Evolutionary conservation across 1,140 invertebrate genomes (phyloP).

Genomic region (Magallana gigas): DNA sequence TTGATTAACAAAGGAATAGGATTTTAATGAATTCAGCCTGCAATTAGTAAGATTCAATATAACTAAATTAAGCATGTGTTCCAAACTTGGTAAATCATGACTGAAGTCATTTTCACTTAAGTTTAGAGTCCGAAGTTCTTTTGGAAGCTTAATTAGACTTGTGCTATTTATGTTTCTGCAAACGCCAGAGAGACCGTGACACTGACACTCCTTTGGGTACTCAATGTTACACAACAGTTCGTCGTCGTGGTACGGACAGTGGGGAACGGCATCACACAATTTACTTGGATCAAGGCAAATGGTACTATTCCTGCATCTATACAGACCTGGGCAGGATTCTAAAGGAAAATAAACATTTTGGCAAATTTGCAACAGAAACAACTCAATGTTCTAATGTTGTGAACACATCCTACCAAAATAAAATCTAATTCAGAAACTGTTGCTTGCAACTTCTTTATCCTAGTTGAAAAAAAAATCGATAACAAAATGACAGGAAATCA

Average conservation of each 20-base stretch:
- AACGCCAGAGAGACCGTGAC: conserved; percentile 36
- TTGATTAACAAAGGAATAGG: not conserved
- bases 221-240: conserved; percentile 51
- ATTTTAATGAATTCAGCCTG: not conserved
- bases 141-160: not conserved
- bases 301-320: conserved; percentile 42
- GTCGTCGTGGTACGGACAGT: conserved; percentile 60
- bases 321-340: conserved; percentile 44
- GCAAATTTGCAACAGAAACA: no score
- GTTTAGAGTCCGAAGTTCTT: conserved; percentile 23
- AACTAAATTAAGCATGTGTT: not conserved
- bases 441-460: no score
- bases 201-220: conserved; percentile 51
- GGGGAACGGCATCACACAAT: conserved; percentile 43
- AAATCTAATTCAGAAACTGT: no score
- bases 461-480: no score
- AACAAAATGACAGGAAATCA: no score
- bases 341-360: not conserved
- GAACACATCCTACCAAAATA: no score
- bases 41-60: conserved; percentile 2
- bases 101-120: conserved; percentile 39
- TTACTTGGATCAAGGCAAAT: conserved; percentile 33
- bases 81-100: not conserved
- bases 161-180: not conserved
- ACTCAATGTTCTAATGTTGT: no score